These are phyloP conservation scores for Odontomyia ornata DNA, from an alignment of 2,888 invertebrate species.

Conservation along the genomic window DNA sequence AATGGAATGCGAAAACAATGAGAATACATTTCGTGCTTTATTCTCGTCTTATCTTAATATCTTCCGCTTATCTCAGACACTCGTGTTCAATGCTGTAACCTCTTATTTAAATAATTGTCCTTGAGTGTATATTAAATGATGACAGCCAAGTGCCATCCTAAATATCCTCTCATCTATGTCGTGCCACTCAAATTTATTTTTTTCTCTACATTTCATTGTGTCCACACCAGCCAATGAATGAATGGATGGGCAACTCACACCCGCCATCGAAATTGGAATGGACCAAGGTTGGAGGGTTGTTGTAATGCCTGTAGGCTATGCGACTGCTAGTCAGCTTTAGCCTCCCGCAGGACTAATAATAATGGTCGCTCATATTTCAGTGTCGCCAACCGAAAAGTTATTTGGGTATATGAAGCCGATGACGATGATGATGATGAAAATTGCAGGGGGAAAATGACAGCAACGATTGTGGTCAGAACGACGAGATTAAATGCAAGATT, in stretches of 20 bases:
- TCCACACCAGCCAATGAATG: not conserved
- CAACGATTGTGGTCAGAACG: not conserved
- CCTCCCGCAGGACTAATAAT: conserved; percentile 26
- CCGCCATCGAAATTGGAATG: not conserved
- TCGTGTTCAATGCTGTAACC: not conserved
- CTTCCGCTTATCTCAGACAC: not conserved
- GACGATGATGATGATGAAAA: conserved; percentile 31
- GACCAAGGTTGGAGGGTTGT: not conserved
- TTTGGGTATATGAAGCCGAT: not conserved
- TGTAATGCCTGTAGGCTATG: not conserved
- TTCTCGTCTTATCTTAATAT: conserved; percentile 18
- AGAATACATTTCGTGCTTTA: not conserved
- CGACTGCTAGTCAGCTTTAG: not conserved
- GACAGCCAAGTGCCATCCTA: conserved; percentile 46
- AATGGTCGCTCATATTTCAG: conserved; percentile 29
- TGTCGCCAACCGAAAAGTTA: conserved; percentile 22
- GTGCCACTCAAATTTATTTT: conserved; percentile 42
- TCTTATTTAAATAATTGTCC: conserved; percentile 22
- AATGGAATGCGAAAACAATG: conserved; percentile 6
- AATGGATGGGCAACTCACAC: not conserved
- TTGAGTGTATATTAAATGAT: conserved; percentile 33
- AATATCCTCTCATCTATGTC: conserved; percentile 39
- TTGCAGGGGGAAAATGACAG: not conserved
- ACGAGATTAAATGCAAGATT: conserved; percentile 15
- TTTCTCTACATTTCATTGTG: conserved; percentile 26